phyloP scores from a whole-genome alignment of 2,113 vertebrate species.

The Tinamus guttatus region DNA sequence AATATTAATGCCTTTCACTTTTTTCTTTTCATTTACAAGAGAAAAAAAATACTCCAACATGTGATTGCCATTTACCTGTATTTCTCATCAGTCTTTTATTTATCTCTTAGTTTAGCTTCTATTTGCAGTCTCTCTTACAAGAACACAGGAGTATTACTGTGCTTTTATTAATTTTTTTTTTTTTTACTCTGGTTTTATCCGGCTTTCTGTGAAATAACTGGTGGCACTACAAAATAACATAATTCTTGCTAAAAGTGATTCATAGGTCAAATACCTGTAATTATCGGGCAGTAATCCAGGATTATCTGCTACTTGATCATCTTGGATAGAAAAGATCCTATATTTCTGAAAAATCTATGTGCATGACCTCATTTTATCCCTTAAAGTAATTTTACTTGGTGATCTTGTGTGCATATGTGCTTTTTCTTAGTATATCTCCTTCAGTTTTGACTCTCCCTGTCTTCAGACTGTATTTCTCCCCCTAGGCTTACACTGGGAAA shows the following conservation, averaged over 20 bases:
- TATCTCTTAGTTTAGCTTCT: background rate
- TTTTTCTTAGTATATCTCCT: background rate
- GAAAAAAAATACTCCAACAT: background rate
- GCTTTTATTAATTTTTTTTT: background rate
- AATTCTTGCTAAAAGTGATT: background rate
- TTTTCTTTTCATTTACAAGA: too few relatives aligned
- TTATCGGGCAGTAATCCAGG: background rate
- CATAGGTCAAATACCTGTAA: background rate
- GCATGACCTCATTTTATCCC: background rate
- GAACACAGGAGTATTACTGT: background rate
- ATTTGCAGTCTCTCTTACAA: background rate
- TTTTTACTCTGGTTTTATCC: background rate
- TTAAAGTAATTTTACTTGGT: background rate
- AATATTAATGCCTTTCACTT: background rate
- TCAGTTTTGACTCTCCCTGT: background rate
- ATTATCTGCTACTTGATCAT: background rate
- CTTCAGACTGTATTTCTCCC: background rate
- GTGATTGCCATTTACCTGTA: background rate
- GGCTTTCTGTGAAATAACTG: background rate
- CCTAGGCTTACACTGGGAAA: background rate
- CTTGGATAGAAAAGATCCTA: background rate
- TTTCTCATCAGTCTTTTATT: background rate
- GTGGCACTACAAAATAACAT: background rate
- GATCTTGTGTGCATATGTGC: background rate
- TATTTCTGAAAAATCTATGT: background rate